Evolutionary conservation across 2,113 vertebrate species (phyloP), one percentile per base, ranked within the genome.

Genomic region (Haemorhous mexicanus): DNA sequence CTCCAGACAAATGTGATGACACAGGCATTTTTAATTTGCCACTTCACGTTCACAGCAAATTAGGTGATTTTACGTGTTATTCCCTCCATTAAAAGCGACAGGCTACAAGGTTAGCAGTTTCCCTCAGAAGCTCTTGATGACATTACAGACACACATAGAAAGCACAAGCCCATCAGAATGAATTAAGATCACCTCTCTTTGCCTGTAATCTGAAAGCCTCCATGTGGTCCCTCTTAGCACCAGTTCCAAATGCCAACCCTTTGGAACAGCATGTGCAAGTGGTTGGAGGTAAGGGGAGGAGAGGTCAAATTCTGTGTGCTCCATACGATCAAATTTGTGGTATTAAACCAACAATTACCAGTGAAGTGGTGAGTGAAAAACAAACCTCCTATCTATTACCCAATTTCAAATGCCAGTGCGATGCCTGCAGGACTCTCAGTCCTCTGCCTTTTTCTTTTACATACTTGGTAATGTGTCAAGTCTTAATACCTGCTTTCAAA

Each of bases 21-120:
- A 95, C 92, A 94, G 77, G 66, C 88, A 93, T 96, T 96, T 97
- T 95, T 96, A 94, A 97, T 96, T 96, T 95, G 87, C 92, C 92
- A 87, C 72, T 97, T 95, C 89, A 83, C 53, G 0, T 96, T 97
- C 89, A 77, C 21, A 94, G 90, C 87, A 94, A 96, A 97, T 96
- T 94, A 95, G 84, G 76, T 83, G 95, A 93, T 89, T 97, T 95
- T 93, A 61, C 39, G 68, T 58, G 69, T 86, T 90, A 82, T 55
- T 86, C 66, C 63, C 61, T 81, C 37, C 95, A 97, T 96, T 96
- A 67, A 74, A 90, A 75, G 73, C 9, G 97, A 96, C 97, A 97
- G 95, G 68, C 94, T 96, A 95, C 92, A 94, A 92, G 91, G 95
- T 92, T 95, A 91, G 94, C 94, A 94, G 91, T 89, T 97, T 86